Base-by-base conservation (phyloP, 2,888 invertebrate genomes). In the Athalia circularis region DNA sequence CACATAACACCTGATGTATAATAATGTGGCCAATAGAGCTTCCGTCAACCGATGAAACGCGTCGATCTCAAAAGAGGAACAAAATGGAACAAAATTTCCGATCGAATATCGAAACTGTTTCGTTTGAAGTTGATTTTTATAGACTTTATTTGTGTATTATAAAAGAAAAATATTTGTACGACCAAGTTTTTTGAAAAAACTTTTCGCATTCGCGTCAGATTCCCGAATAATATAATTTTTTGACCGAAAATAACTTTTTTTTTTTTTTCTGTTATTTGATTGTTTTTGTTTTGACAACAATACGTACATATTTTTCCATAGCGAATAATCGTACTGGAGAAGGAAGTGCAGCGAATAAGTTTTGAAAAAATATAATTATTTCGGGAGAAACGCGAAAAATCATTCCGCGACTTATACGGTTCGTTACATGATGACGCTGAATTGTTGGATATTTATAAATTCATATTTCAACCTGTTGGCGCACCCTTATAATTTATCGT, bases 401-500 rank as follows among this genome's bases (percentile, higher is more conserved):
- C 2, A 29, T 29, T 29, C 29, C 29, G 29, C 29, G 29, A 29
- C 29, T 29, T n/a, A n/a, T n/a, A 52, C 52, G 52, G 52, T 52
- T 9, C 52, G 52, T 52, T 52, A 11, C 3, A 29, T 11, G 54
- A 54, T 9, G 54, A n/a, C n/a, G 9, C 4, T 11, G 7, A 4
- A 54, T 54, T 7, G 7, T n/a, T 7, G 54, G 29, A 29, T 29
- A 2, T 29, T 29, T 29, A 29, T 29, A 29, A 29, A 29, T 29
- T 29, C 29, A 29, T 29, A 29, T 29, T 78, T 77, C 86, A 88
- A 88, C 88, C 89, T 89, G 88, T 86, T 83, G 84, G 79, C 59
- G 29, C 29, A 29, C 29, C 29, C 29, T 29, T 29, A 29, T 2
- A 29, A 29, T 29, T 0, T 29, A 29, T 29, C 29, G 29, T 29